Base-by-base conservation (phyloP, 1,140 invertebrate genomes). In the Colletes gigas region DNA sequence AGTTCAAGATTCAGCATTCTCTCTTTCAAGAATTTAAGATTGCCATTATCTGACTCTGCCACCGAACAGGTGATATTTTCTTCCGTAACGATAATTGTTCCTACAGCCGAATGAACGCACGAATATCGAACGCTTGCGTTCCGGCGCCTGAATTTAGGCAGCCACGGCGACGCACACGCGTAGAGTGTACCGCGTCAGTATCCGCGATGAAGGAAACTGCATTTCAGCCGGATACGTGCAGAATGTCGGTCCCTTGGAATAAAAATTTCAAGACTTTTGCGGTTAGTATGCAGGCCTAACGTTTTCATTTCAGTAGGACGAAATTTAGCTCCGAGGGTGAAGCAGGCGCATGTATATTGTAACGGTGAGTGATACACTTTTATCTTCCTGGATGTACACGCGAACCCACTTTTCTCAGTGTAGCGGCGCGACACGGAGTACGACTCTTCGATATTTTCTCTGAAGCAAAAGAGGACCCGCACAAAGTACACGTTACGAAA, bases 61-160 rank as follows among this genome's bases (percentile, higher is more conserved):
- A 30, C 30, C 30, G 30, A 30, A 30, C 1, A 30, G 30, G 2
- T 30, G 30, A 30, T 30, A 30, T 30, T 30, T 30, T 30, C 30
- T 30, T 30, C 0, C 30, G 30, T 30, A 30, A 30, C 30, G 30
- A 30, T 30, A 30, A 30, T 30, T 30, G 30, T 30, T 30, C 30
- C 30, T 30, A 30, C 30, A 30, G 2, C 30, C 30, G 30, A 30
- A 30, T 30, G 2, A 30, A 30, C 2, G 30, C 30, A 30, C 30
- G 30, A 30, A 30, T 30, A 30, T 30, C 30, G 30, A 30, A 30
- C 30, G 30, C 30, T 30, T 30, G 30, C 30, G 30, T 30, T 62
- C 39, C 39, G 9, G 66, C 88, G 83, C 87, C 88, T 89, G 75
- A 65, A 47, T 63, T 39, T 76, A 80, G 72, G 84, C 78, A 83